Percentiles rank a stretch among this genome's conserved stretches.
phyloP scores from a whole-genome alignment of 1,140 invertebrate species.

The Lanistes nyassanus region DNA sequence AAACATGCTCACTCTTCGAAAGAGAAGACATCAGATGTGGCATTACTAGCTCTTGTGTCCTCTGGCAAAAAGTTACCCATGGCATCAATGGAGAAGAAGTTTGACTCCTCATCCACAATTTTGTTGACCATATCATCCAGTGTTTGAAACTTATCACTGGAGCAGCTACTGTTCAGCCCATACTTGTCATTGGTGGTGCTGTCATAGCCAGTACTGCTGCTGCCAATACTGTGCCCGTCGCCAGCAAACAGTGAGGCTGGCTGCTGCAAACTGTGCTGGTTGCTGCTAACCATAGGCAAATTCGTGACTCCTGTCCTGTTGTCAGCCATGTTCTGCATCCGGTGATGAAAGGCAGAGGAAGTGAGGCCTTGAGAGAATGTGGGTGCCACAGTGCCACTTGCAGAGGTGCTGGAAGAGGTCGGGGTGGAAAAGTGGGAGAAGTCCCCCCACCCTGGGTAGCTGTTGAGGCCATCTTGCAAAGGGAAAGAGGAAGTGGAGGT shows the following conservation, averaged over 20 bases:
- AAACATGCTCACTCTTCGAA: slow-evolving; percentile 39
- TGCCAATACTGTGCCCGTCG: background rate
- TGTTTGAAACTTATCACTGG: slow-evolving; percentile 47
- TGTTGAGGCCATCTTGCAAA: slow-evolving; percentile 16
- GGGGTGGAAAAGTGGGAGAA: slow-evolving; percentile 3
- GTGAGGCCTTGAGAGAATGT: too few relatives aligned
- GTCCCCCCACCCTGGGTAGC: slow-evolving; percentile 15
- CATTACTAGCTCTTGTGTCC: slow-evolving; percentile 31
- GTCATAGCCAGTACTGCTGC: background rate
- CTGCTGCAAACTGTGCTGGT: slow-evolving; percentile 8
- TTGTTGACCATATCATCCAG: slow-evolving; percentile 50
- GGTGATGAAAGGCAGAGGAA: too few relatives aligned
- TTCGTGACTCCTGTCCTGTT: too few relatives aligned
- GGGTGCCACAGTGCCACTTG: too few relatives aligned
- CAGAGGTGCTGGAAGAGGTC: background rate
- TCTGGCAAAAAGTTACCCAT: slow-evolving; percentile 24
- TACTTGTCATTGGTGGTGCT: slow-evolving; percentile 20
- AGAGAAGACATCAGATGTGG: slow-evolving; percentile 37
- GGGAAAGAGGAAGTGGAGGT: slow-evolving; percentile 8
- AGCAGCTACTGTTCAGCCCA: slow-evolving; percentile 38
- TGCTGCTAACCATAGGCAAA: background rate
- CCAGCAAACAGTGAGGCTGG: slow-evolving; percentile 1
- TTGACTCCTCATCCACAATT: slow-evolving; percentile 47
- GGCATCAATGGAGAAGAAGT: slow-evolving; percentile 26
- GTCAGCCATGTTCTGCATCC: too few relatives aligned